Conservation (phyloP, 2,113 vertebrate species). For the Halichoerus grypus region DNA sequence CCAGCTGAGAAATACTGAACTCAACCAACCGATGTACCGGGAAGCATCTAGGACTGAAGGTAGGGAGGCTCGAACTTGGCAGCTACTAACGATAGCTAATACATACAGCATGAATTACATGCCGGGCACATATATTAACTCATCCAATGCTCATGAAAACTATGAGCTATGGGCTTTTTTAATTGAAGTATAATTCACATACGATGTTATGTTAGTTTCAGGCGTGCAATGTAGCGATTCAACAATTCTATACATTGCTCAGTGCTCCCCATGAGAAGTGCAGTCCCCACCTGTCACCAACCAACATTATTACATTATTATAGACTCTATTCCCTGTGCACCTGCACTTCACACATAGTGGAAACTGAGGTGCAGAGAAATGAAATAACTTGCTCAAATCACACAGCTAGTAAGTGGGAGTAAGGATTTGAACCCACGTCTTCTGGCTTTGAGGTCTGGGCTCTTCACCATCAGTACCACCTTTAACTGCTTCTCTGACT, state of each 20-base stretch:
- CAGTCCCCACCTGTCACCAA: not conserved
- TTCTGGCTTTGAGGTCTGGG: not conserved
- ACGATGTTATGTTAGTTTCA: not conserved
- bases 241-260: not conserved
- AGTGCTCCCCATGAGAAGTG: not conserved
- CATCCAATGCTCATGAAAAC: not conserved
- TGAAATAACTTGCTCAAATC: not conserved
- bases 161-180: not conserved
- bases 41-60: not conserved
- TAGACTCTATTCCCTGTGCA: not conserved
- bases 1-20: conserved; percentile 25
- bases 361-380: not conserved
- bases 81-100: not conserved
- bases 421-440: not conserved
- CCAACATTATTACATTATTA: not conserved
- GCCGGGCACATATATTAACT: not conserved
- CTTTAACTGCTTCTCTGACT: not conserved
- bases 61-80: not conserved
- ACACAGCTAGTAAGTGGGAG: not conserved
- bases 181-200: not conserved
- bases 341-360: not conserved
- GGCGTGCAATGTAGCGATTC: not conserved
- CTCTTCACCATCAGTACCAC: not conserved
- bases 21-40: not conserved
- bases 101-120: not conserved